Base-by-base conservation (phyloP, 2,888 invertebrate species). In the Metopia argyrocephala region DNA sequence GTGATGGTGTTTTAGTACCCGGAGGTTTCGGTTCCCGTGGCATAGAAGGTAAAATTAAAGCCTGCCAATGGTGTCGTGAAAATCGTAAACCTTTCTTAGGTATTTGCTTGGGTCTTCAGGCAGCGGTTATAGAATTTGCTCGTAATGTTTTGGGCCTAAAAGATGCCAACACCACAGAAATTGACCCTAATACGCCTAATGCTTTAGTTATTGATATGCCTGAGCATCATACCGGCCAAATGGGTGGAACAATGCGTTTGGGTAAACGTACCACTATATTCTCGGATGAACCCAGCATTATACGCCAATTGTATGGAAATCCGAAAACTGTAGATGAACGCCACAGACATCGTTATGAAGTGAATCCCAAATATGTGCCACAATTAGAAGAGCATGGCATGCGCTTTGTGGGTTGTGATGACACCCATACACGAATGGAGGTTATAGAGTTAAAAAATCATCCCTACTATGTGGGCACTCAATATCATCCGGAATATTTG, bases 201-300 rank as follows among this genome's bases (percentile, higher is more conserved):
- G 96, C 96, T 31, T 92, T 98, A 48, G 96, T 99, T 4, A 96
- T 99, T 81, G 98, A 99, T 86, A 99, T 99, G 99, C 98, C 99
- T 0, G 99, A 99, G 91, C 98, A 99, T 90, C 97, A 97, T 89
- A 94, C 95, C 0, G 98, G 97, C 0, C 93, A 95, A 84, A 93
- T 97, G 92, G 99, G 99, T 2, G 99, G 98, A 7, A 99, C 99
- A 0, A 99, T 99, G 99, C 92, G 99, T 78, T 92, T 99, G 59
- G 99, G 99, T n/a, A 96, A 95, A 88, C 93, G 98, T 85, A 94
- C 93, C 78, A 99, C 99, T 0, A 91, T 94, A 50, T 96, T 99
- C 88, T 93, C 93, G 78, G 85, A 89, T 2, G 91, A 90, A 2
- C 90, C 92, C 2, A 92, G 92, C 85, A 89, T 93, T 83, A 92